Conservation (phyloP, 2,888 invertebrate genomes). For the Branchellion lobata region DNA sequence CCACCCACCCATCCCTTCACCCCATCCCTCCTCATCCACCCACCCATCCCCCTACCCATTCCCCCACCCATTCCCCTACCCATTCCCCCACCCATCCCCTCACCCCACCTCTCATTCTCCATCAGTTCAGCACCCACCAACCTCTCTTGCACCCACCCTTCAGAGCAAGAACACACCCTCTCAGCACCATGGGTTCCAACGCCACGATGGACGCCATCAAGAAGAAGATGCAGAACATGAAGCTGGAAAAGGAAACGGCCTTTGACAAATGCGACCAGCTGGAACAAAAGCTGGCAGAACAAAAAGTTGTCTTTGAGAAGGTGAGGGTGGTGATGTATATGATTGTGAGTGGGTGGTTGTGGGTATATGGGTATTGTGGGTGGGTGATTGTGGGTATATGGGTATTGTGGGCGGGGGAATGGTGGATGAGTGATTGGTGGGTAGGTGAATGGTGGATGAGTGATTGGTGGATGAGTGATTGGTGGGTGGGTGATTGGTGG, state of each 20-base stretch:
- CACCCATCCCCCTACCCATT: no score
- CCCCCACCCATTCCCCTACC: no score
- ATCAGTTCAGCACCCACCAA: no score
- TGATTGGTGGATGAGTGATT: neutral
- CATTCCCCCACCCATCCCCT: no score
- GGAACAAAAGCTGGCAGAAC: conserved; percentile 85
- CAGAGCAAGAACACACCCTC: neutral
- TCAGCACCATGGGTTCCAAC: conserved; percentile 11
- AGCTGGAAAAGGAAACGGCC: conserved; percentile 99
- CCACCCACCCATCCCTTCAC: no score
- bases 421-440: no score
- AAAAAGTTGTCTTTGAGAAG: conserved; percentile 69
- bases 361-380: neutral
- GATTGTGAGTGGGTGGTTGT: neutral
- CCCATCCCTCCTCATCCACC: no score
- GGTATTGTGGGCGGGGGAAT: no score
- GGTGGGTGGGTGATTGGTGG: no score
- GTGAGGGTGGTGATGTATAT: conserved; percentile 55
- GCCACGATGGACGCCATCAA: conserved; percentile 97
- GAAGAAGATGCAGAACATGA: conserved; percentile 99
- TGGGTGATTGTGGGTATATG: neutral
- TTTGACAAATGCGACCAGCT: conserved; percentile 91
- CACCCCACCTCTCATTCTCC: no score
- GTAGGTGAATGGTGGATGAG: no score
- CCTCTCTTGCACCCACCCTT: no score